These are phyloP conservation scores for Amphilophus citrinellus DNA, from an alignment of 2,113 vertebrate species.

Conservation along the genomic window DNA sequence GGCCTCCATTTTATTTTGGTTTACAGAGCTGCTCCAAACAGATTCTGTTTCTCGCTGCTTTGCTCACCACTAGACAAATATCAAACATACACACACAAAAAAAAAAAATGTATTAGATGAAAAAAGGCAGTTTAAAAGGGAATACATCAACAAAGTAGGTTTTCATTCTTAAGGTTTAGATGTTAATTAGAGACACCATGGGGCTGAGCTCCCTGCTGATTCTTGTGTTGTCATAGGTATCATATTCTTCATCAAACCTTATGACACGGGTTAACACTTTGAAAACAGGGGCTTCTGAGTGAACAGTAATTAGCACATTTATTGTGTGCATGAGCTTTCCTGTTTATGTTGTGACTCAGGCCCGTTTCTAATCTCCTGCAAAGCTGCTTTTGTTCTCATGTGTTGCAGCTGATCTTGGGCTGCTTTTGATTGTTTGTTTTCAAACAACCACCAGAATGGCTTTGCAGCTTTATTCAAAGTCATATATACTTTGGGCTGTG, in stretches of 20 bases:
- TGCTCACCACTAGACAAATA: conserved; percentile 1
- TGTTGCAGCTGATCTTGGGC: conserved; percentile 20
- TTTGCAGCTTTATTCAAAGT: conserved; percentile 34
- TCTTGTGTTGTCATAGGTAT: conserved; percentile 14
- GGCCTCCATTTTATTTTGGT: conserved; percentile 23
- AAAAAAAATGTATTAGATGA: neutral
- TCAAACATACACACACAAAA: neutral
- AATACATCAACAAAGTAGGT: conserved; percentile 15
- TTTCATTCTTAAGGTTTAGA: neutral
- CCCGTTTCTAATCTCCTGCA: conserved; percentile 44
- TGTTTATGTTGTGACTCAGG: neutral
- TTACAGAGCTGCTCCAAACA: conserved; percentile 9
- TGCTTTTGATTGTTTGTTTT: conserved; percentile 48
- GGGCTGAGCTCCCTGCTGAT: neutral
- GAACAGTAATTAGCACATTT: conserved; percentile 49
- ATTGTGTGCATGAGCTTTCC: neutral
- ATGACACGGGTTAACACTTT: neutral
- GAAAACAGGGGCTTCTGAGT: conserved; percentile 21
- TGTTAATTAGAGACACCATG: conserved; percentile 26
- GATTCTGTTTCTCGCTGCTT: neutral
- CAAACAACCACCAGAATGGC: neutral
- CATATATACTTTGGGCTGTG: conserved; percentile 11
- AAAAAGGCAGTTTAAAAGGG: conserved; percentile 19
- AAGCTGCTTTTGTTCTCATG: conserved; percentile 52
- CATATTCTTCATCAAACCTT: neutral